Conservation (phyloP, 2,113 vertebrate species). For the Silurus asotus region DNA sequence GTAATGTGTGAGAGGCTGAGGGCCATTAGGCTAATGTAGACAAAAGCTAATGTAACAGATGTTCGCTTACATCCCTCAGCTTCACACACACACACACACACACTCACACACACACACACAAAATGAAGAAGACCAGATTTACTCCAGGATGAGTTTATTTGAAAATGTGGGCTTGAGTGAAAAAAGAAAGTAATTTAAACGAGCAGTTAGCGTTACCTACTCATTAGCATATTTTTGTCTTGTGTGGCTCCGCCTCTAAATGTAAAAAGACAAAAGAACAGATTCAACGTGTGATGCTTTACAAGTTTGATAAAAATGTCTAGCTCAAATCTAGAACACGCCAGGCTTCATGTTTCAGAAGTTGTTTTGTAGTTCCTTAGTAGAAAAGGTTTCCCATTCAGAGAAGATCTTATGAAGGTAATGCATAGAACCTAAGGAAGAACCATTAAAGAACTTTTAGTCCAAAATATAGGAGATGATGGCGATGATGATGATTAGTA, state of each 20-base stretch:
- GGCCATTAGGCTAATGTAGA: conserved; percentile 14
- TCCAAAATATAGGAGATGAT: neutral
- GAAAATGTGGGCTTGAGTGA: neutral
- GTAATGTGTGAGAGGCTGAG: conserved; percentile 20
- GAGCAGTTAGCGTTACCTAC: neutral
- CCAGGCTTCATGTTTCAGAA: neutral
- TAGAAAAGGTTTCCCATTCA: neutral
- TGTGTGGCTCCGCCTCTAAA: neutral
- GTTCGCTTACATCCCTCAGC: neutral
- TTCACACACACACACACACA: neutral
- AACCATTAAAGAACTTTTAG: neutral
- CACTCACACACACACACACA: neutral
- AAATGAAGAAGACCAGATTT: neutral
- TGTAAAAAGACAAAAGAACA: neutral
- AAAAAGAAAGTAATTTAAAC: neutral
- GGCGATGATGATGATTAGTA: no score
- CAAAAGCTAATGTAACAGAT: conserved; percentile 22
- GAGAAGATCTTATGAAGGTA: neutral
- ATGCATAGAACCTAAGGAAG: neutral
- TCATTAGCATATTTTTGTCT: neutral
- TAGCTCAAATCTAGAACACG: neutral
- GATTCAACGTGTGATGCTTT: neutral
- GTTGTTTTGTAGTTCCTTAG: neutral
- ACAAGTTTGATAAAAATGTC: neutral
- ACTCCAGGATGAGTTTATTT: neutral